Evolutionary conservation across 2,797 vertebrate genomes (phyloP).

Genomic region (Muscicapa striata): DNA sequence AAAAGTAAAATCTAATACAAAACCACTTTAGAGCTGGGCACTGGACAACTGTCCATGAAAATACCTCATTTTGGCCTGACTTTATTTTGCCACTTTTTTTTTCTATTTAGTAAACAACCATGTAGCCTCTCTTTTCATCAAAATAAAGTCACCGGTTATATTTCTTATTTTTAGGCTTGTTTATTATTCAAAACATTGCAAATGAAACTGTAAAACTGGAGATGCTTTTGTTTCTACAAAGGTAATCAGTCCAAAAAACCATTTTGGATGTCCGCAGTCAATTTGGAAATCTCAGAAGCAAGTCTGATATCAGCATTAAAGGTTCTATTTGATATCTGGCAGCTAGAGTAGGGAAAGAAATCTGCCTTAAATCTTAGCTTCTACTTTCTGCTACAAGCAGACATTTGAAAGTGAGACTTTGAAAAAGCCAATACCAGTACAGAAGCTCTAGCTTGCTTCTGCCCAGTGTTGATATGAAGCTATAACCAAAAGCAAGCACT

Average conservation of each 20-base stretch:
- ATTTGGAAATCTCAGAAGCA: background rate
- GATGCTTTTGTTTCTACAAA: background rate
- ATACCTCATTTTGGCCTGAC: background rate
- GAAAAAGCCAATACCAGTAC: background rate
- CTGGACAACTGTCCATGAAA: background rate
- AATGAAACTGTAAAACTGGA: background rate
- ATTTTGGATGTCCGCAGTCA: background rate
- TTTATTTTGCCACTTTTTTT: background rate
- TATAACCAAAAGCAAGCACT: background rate
- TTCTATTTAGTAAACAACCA: background rate
- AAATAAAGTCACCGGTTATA: background rate
- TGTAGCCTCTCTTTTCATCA: background rate
- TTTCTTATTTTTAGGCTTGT: background rate
- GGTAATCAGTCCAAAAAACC: background rate
- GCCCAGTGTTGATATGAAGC: background rate
- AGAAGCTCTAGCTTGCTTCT: background rate
- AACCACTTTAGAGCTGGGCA: background rate
- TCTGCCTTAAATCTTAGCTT: background rate
- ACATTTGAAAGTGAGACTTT: background rate
- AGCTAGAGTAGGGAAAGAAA: background rate
- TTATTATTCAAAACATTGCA: background rate
- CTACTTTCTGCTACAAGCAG: background rate
- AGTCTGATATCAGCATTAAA: background rate
- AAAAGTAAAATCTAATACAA: background rate
- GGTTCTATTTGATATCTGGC: background rate